Conservation (phyloP, 2,113 vertebrate genomes). For the Sakesphorus luctuosus region DNA sequence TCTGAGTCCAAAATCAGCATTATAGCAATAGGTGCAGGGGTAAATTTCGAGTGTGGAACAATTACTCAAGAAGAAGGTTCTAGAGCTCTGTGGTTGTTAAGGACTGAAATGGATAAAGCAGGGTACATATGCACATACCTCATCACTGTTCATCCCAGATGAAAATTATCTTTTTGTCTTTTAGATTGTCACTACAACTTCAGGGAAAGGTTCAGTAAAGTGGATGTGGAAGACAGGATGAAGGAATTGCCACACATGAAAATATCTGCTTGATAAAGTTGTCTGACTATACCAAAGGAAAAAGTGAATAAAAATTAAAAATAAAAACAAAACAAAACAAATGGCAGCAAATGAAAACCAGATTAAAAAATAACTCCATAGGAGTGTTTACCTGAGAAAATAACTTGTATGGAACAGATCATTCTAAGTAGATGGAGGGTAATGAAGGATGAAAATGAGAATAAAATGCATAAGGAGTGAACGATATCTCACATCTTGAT, state of each 20-base stretch:
- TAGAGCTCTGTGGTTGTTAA: neutral
- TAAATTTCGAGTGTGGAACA: neutral
- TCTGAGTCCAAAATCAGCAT: neutral
- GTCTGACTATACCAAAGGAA: neutral
- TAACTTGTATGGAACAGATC: neutral
- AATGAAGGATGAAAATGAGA: neutral
- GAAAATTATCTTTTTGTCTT: neutral
- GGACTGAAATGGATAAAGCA: neutral
- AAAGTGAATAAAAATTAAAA: neutral
- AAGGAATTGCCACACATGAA: neutral
- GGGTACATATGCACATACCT: neutral
- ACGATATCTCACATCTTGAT: neutral
- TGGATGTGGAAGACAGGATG: neutral
- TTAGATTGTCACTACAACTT: neutral
- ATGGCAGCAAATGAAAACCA: rapidly evolving
- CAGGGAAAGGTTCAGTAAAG: neutral
- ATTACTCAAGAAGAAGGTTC: neutral
- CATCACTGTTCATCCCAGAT: neutral
- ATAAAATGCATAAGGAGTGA: neutral
- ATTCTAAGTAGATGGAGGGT: neutral
- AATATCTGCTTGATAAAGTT: neutral
- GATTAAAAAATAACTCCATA: neutral
- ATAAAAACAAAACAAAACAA: too few relatives aligned
- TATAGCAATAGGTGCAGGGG: neutral
- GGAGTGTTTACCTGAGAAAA: neutral